Evolutionary conservation across 2,113 vertebrate genomes (phyloP).

Genomic region (Sarotherodon lohbergeri): DNA sequence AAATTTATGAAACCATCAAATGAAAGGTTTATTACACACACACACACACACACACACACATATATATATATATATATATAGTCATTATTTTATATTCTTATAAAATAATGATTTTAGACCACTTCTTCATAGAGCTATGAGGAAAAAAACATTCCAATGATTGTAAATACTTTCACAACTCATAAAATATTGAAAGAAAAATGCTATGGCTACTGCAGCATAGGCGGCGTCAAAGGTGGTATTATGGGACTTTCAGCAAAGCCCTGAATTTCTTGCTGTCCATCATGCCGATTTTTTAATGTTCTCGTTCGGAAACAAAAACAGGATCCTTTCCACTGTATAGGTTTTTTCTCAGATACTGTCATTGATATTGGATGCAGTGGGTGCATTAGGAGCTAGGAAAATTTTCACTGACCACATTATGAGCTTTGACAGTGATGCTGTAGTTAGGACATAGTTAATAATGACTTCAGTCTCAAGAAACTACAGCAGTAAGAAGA

Average conservation of each 20-base stretch:
- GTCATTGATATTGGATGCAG: neutral
- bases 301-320: neutral
- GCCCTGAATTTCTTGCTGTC: neutral
- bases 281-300: neutral
- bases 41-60: rapidly evolving
- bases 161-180: neutral
- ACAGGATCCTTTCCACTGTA: neutral
- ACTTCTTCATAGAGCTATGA: neutral
- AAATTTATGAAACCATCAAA: neutral
- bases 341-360: neutral
- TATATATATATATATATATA: rapidly evolving
- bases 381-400: neutral
- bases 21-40: neutral
- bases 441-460: neutral
- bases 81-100: neutral
- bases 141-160: neutral
- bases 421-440: neutral
- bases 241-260: neutral
- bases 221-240: neutral
- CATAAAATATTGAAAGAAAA: constrained; percentile 9
- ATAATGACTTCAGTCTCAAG: neutral
- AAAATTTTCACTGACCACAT: neutral
- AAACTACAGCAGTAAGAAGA: neutral
- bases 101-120: neutral
- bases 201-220: neutral